A percentile compares a stretch with the other conserved stretches of the same genome.
phyloP scores from a whole-genome alignment of 2,888 invertebrate species.

The Halocaridina rubra region DNA sequence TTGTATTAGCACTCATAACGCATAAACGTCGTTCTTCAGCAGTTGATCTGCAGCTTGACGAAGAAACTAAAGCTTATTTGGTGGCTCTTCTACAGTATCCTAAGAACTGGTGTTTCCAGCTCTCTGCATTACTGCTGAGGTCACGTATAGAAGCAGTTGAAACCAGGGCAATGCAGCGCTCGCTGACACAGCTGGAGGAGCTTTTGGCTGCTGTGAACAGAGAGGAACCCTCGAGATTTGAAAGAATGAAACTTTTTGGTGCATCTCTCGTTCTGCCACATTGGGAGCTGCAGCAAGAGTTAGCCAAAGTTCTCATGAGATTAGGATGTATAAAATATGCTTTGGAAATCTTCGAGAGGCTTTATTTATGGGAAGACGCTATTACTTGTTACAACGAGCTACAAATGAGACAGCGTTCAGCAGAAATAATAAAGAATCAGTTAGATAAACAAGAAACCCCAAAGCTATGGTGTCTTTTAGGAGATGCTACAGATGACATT shows the following conservation, averaged over 20 bases:
- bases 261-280: slow-evolving; percentile 78
- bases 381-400: slow-evolving; percentile 90
- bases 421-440: slow-evolving; percentile 53
- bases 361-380: slow-evolving; percentile 92
- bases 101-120: slow-evolving; percentile 81
- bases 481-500: slow-evolving; percentile 85
- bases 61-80: slow-evolving; percentile 59
- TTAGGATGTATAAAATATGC: slow-evolving; percentile 88
- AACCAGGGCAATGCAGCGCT: slow-evolving; percentile 85
- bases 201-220: slow-evolving; percentile 75
- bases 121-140: slow-evolving; percentile 75
- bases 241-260: slow-evolving; percentile 76
- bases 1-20: slow-evolving; percentile 39
- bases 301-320: slow-evolving; percentile 83
- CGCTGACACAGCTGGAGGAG: slow-evolving; percentile 79
- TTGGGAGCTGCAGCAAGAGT: slow-evolving; percentile 80
- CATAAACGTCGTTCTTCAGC: slow-evolving; percentile 48
- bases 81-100: slow-evolving; percentile 67
- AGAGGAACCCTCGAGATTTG: slow-evolving; percentile 69
- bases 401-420: slow-evolving; percentile 81
- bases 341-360: slow-evolving; percentile 79
- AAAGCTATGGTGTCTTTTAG: slow-evolving; percentile 89
- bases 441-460: slow-evolving; percentile 79
- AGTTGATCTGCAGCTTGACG: slow-evolving; percentile 46
- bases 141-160: slow-evolving; percentile 51